phyloP scores from a whole-genome alignment of 2,888 invertebrate species.

The Nebria salina region DNA sequence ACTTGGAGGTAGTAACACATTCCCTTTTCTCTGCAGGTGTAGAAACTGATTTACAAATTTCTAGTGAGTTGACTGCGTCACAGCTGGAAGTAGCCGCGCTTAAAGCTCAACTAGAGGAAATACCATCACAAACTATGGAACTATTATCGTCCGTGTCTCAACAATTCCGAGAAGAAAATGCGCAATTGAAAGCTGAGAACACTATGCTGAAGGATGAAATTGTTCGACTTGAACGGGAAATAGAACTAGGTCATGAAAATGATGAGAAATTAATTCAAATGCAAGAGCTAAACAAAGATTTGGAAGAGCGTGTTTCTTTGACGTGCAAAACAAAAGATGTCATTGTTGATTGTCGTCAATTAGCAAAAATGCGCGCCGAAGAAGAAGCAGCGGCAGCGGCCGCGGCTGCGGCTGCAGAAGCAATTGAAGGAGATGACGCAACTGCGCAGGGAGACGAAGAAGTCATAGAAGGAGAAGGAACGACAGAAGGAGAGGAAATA shows the following conservation, averaged over 20 bases:
- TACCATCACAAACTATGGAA: slow-evolving; percentile 32
- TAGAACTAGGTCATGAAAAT: neutral
- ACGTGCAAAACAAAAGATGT: slow-evolving; percentile 9
- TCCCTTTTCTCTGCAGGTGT: slow-evolving; percentile 39
- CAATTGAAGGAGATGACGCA: neutral
- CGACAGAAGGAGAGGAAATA: neutral
- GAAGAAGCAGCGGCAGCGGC: neutral
- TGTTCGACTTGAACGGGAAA: slow-evolving; percentile 49
- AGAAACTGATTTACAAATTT: slow-evolving; percentile 38
- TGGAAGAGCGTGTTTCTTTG: slow-evolving; percentile 9
- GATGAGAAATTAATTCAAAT: neutral
- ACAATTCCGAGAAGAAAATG: slow-evolving; percentile 30
- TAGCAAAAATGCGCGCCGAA: neutral
- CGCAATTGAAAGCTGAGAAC: slow-evolving; percentile 50
- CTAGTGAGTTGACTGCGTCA: slow-evolving; percentile 25
- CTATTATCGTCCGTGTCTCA: slow-evolving; percentile 30
- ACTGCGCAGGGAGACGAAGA: neutral
- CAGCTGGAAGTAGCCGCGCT: neutral
- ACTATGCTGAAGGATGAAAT: slow-evolving; percentile 53
- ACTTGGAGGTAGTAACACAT: slow-evolving; percentile 3
- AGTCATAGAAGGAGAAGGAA: neutral
- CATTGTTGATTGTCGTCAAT: neutral
- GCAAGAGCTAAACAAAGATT: slow-evolving; percentile 10
- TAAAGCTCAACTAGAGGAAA: slow-evolving; percentile 20
- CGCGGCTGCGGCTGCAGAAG: neutral